Conservation (phyloP, 2,113 vertebrate genomes). For the Chloroceryle aenea region DNA sequence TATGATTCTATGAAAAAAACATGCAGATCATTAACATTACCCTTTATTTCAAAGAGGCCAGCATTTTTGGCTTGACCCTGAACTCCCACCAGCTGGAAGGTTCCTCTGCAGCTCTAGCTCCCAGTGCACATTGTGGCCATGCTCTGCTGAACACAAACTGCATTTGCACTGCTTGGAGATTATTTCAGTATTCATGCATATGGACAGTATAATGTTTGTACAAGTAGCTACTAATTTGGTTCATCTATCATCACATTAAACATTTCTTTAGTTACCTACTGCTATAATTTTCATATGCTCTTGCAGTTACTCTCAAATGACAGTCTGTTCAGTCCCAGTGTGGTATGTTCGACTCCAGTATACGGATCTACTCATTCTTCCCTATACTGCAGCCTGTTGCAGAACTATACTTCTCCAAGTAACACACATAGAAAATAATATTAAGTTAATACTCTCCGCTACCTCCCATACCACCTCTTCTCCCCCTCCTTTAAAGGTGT, state of each 20-base stretch:
- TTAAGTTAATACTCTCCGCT: not conserved
- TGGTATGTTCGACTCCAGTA: not conserved
- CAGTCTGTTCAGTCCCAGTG: not conserved
- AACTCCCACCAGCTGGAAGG: not conserved
- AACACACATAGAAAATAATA: not conserved
- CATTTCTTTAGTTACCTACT: not conserved
- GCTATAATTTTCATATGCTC: fast-evolving
- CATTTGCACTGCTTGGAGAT: not conserved
- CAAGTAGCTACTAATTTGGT: not conserved
- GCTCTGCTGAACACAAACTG: not conserved
- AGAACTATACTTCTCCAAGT: not conserved
- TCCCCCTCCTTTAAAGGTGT: not conserved
- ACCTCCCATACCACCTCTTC: not conserved
- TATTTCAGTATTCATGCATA: not conserved
- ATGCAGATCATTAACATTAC: not conserved
- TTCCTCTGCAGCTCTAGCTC: not conserved
- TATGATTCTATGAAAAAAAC: not conserved
- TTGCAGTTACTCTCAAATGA: not conserved
- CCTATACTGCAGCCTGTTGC: not conserved
- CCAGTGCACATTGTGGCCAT: not conserved
- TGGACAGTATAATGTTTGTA: not conserved
- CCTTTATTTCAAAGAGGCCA: not conserved
- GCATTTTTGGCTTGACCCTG: not conserved
- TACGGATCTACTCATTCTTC: not conserved
- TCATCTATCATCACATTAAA: not conserved